Evolutionary conservation across 2,888 invertebrate species (phyloP).

Genomic region (Plagodis pulveraria): DNA sequence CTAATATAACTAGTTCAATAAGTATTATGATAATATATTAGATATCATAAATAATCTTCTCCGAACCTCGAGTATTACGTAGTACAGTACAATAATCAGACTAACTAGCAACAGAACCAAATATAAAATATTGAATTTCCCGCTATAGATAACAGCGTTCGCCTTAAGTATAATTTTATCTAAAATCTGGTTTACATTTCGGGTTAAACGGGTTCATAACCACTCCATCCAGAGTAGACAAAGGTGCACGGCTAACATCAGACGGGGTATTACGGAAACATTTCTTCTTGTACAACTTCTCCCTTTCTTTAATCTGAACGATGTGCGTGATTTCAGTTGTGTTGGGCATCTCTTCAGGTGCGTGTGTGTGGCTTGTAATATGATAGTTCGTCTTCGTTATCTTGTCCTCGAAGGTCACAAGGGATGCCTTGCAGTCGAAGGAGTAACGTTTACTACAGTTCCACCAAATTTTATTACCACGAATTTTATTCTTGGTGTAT

Average conservation of each 20-base stretch:
- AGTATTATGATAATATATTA: too few species aligned
- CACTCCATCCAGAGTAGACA: slow-evolving; percentile 5
- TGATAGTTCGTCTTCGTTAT: slow-evolving; percentile 13
- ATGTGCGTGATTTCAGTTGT: slow-evolving; percentile 15
- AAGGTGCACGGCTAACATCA: not conserved
- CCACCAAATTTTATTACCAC: slow-evolving; percentile 27
- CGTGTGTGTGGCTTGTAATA: slow-evolving; percentile 15
- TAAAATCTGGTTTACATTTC: slow-evolving; percentile 5
- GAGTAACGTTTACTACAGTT: slow-evolving; percentile 24
- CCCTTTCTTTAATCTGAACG: slow-evolving; percentile 16
- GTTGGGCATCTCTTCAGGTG: slow-evolving; percentile 16
- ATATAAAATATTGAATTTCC: too few species aligned
- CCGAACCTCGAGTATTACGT: too few species aligned
- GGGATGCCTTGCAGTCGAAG: slow-evolving; percentile 44
- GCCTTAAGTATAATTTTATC: not conserved
- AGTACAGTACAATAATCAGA: not conserved
- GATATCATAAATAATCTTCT: too few species aligned
- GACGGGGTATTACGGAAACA: slow-evolving; percentile 11
- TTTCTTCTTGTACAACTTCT: slow-evolving; percentile 23
- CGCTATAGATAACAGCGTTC: too few species aligned
- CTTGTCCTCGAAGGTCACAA: slow-evolving; percentile 45
- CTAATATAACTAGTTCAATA: too few species aligned
- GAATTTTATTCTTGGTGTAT: slow-evolving; percentile 21
- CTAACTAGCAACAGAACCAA: too few species aligned
- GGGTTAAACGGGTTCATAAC: slow-evolving; percentile 14